Percentiles rank a stretch among this genome's conserved stretches.
Evolutionary conservation across 2,888 invertebrate species (phyloP).

Genomic region (Melipona bicolor): DNA sequence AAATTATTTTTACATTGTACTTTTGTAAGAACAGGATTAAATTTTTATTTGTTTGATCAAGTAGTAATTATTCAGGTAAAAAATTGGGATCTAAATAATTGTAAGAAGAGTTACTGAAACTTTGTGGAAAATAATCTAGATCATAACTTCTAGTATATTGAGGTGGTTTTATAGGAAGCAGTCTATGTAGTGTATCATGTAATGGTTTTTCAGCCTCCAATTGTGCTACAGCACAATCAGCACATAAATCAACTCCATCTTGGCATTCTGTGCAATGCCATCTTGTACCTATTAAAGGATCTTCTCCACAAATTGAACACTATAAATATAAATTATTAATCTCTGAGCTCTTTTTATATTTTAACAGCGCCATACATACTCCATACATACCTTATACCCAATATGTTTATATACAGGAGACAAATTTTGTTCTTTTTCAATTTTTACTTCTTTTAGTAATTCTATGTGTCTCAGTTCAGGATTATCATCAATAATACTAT

Average conservation of each 20-base stretch:
- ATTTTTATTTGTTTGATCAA: neutral
- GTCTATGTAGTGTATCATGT: conserved; percentile 85
- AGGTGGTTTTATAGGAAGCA: conserved; percentile 79
- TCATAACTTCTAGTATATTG: conserved; percentile 75
- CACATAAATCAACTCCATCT: conserved; percentile 87
- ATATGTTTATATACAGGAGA: conserved; percentile 80
- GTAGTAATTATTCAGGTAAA: conserved; percentile 75
- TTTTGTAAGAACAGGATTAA: conserved; percentile 14
- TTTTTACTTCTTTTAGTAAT: conserved; percentile 83
- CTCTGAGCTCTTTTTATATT: neutral
- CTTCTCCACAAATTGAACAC: conserved; percentile 88
- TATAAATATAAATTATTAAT: conserved; percentile 49
- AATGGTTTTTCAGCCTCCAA: conserved; percentile 83
- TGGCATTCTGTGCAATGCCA: conserved; percentile 90
- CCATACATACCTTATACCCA: conserved; percentile 83
- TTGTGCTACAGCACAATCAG: conserved; percentile 87
- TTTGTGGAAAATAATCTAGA: conserved; percentile 80
- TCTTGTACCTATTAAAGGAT: conserved; percentile 87
- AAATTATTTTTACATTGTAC: conserved; percentile 48
- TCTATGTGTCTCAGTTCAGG: conserved; percentile 81
- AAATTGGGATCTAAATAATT: conserved; percentile 83
- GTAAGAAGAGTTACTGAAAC: conserved; percentile 78
- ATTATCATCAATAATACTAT: conserved; percentile 74
- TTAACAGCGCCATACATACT: conserved; percentile 74
- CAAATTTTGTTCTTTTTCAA: conserved; percentile 81